Base-by-base conservation (phyloP, 1,140 invertebrate genomes). In the Diorhabda sublineata region DNA sequence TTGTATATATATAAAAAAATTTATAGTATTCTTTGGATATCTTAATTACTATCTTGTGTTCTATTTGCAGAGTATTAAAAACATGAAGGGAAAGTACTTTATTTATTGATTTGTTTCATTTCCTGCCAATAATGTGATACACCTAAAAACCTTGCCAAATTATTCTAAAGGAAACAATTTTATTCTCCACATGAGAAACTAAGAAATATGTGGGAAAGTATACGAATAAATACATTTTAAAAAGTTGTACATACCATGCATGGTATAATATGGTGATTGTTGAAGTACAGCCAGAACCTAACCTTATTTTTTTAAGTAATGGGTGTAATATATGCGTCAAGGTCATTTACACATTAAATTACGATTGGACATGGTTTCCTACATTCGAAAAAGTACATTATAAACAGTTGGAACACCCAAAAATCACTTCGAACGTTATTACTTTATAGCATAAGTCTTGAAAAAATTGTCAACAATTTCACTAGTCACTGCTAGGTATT, bases 301-400 rank as follows among this genome's bases (percentile, higher is more conserved):
- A 78, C 77, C 77, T 76, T 77, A 78, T 78, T 77, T 78, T 75
- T 68, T 72, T 77, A 77, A 77, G 76, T 76, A 74, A 78, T 77
- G 76, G 77, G 76, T 77, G 76, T 76, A 77, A 76, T 77, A 76
- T 78, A 76, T 76, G 75, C 75, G 72, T 77, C 76, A 78, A 79
- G 75, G 75, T 78, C 76, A 76, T 76, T 75, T 75, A 71, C 74
- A 75, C 76, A 73, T 65, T 42, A 61, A 69, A 61, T 67, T 71
- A 66, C 61, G 56, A 9, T 64, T 67, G 52, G n/a, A 66, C 67
- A 65, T 65, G 41, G 59, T 63, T 72, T 64, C 65, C 45, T n/a
- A 6, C 6, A 52, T 52, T 52, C n/a, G 47, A n/a, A 52, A 52
- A 69, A 6, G n/a, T 6, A n/a, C 47, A 8, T 62, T 45, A n/a